Base-by-base conservation (phyloP, 2,888 invertebrate genomes). In the Lithophane ornitopus region DNA sequence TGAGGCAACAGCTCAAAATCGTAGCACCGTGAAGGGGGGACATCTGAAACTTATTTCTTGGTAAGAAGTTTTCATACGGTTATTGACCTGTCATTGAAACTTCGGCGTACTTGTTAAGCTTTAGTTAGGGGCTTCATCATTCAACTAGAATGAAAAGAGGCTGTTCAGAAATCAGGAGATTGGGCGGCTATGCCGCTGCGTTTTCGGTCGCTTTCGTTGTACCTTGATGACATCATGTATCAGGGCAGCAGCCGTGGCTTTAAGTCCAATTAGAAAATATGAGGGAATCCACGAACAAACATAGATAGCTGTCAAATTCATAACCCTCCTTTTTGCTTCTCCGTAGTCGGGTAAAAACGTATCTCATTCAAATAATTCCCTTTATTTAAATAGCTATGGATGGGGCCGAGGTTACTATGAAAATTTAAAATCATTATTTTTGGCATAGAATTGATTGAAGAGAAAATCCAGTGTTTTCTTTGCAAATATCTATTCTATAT, bases 31-130 rank as follows among this genome's bases (percentile, higher is more conserved):
- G 1, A 76, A 49, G 19, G 28, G 14, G 12, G 34, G 34, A 14
- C 26, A 56, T 65, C 12, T 46, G 16, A 75, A 61, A 75, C 44
- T 75, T 62, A 52, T 26, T 76, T 62, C 12, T 75, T 39, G 3
- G n/a, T 46, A 14, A 26, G 16, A 62, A 39, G 28, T 63, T 66
- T 66, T 58, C 14, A 26, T 39, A 39, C 14, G 44, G 44, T 56
- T 49, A 63, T 63, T 75, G 56, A 28, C 39, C 12, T 28, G 14
- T 28, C n/a, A 58, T 16, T 9, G 9, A 76, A 65, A 76, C 26
- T 76, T 46, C 12, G 16, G 2, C 19, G 12, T 46, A 26, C 44
- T 52, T 46, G 34, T 34, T 44, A 46, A 41, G n/a, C 14, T 28
- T 28, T 7, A 56, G n/a, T 28, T 22, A 22, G 3, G 28, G 14